Percentiles rank a stretch among this genome's conserved stretches.
phyloP scores from a whole-genome alignment of 2,888 invertebrate genomes.

The Cantharis rustica region DNA sequence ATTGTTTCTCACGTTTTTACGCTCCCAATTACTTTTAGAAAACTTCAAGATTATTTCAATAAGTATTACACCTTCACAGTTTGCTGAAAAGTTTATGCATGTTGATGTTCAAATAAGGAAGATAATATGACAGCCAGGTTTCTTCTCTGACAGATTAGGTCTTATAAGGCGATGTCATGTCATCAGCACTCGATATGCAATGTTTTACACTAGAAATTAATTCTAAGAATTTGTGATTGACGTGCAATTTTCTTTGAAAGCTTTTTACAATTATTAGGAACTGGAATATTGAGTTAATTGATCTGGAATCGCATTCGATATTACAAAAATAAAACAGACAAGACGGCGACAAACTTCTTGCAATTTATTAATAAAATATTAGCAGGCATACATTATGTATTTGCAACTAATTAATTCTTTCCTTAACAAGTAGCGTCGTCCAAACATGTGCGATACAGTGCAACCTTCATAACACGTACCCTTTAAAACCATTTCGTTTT shows the following conservation, averaged over 20 bases:
- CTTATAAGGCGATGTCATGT: conserved; percentile 28
- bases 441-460: background rate
- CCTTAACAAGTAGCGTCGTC: background rate
- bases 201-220: conserved; percentile 38
- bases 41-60: conserved; percentile 13
- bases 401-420: conserved; percentile 37
- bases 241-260: conserved; percentile 34
- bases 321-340: conserved; percentile 39
- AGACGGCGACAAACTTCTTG: conserved; percentile 34
- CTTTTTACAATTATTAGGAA: conserved; percentile 44
- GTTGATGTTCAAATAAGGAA: conserved; percentile 22
- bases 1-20: conserved; percentile 2
- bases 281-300: conserved; percentile 45
- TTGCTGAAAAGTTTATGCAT: conserved; percentile 12
- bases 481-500: background rate
- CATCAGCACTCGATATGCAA: conserved; percentile 28
- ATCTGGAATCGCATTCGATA: conserved; percentile 31
- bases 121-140: conserved; percentile 28
- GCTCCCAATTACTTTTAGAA: conserved; percentile 2
- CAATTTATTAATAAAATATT: conserved; percentile 35
- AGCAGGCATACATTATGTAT: conserved; percentile 38
- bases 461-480: background rate
- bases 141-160: conserved; percentile 27
- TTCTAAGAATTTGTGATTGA: conserved; percentile 36
- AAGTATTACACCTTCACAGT: conserved; percentile 28